These are phyloP conservation scores for Glomeris marginata DNA, from an alignment of 2,888 invertebrate genomes.

Conservation along the genomic window DNA sequence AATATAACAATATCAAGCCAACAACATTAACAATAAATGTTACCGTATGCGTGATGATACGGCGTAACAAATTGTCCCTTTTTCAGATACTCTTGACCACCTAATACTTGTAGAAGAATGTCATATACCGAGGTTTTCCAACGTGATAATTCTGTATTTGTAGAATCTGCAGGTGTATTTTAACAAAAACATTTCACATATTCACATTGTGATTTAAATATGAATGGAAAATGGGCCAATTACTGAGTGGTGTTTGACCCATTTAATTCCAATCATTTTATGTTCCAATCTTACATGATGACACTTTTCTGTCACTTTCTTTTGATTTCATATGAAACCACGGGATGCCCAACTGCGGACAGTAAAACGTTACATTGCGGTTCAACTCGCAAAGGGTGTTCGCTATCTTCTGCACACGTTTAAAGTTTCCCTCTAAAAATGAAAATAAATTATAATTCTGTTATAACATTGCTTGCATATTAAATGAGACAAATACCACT, in stretches of 20 bases:
- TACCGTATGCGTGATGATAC: conserved; percentile 9
- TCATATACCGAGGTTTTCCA: conserved; percentile 4
- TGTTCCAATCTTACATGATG: too few species aligned
- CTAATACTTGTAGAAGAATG: conserved; percentile 2
- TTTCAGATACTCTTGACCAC: conserved; percentile 5
- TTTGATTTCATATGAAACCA: conserved; percentile 4
- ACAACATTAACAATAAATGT: not conserved
- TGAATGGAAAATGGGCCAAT: too few species aligned
- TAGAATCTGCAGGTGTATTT: too few species aligned
- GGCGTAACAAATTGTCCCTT: conserved; percentile 2
- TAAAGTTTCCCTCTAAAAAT: not conserved
- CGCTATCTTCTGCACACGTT: not conserved
- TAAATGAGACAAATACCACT: not conserved
- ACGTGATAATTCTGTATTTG: not conserved
- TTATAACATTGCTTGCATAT: not conserved
- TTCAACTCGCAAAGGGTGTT: conserved; percentile 5
- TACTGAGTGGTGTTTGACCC: too few species aligned
- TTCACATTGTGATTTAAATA: too few species aligned
- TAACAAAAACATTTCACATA: too few species aligned
- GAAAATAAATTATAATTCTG: not conserved
- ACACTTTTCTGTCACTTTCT: too few species aligned
- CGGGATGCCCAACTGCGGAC: conserved; percentile 7
- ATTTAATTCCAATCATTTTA: too few species aligned
- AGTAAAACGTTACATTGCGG: conserved; percentile 4
- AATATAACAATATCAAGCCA: not conserved